Evolutionary conservation across 2,797 vertebrate species (phyloP), one percentile per base, ranked within the genome.

Genomic region (Leptodactylus fallax): DNA sequence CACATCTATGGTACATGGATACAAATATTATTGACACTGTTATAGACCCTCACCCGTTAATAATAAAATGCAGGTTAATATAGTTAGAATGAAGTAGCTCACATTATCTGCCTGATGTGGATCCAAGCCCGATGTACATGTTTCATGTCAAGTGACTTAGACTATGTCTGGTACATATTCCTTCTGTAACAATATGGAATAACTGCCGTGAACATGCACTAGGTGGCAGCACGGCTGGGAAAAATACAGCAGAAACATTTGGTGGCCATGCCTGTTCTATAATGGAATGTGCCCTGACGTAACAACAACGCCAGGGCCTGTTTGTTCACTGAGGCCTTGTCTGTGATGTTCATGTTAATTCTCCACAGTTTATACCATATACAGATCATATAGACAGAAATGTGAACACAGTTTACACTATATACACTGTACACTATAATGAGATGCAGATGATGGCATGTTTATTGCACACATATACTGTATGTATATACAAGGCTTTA

Each of bases 181-280:
- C 21, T 45, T 60, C 14, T 3, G 5, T 7, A 27, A 56, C 14
- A 17, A 17, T 10, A 56, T 16, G 45, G 4, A 10, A 53, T 23
- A 23, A 53, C 10, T 7, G 12, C 21, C 23, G 74, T 53, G 47
- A 77, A n/a, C 11, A 16, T 21, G 6, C 79, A 14, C 56, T 63
- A 63, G 19, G 23, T 67, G 80, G 47, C 61, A 51, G 79, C 45
- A 49, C 36, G 51, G 56, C 27, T 79, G 56, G 47, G 27, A 51
- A 81, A 65, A 51, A 23, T 23, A 9, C 45, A 65, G n/a, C 19
- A 19, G 60, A 81, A 55, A 51, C 36, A 81, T 81, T 47, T 81
- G 79, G 58, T 81, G 74, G 47, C 45, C 49, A 51, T 53, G 74
- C 11, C 7, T 51, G 49, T 77, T 14, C 74, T 23, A 14, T 77